A percentile compares a stretch with the other conserved stretches of the same genome.
These are phyloP conservation scores for Carettochelys insculpta DNA, from an alignment of 2,113 vertebrate genomes.

Conservation along the genomic window DNA sequence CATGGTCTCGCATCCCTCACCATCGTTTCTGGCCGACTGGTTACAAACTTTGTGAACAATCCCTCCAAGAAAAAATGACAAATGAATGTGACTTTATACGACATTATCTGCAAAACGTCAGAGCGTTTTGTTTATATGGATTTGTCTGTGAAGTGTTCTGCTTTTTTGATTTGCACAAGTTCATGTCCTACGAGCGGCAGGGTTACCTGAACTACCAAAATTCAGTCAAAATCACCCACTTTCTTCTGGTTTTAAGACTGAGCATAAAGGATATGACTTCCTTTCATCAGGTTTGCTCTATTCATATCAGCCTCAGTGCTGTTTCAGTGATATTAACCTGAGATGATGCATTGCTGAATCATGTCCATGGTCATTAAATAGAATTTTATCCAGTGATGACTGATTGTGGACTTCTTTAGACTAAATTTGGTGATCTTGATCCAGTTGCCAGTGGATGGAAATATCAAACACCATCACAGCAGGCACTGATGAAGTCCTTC, in stretches of 20 bases:
- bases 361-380: slow-evolving; percentile 16
- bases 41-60: not conserved
- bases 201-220: slow-evolving; percentile 14
- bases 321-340: slow-evolving; percentile 38
- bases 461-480: not conserved
- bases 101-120: not conserved
- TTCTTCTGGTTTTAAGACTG: too few species aligned
- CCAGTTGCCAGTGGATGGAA: not conserved
- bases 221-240: not conserved
- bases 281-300: not conserved
- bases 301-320: not conserved
- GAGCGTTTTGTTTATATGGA: not conserved
- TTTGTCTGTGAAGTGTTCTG: not conserved
- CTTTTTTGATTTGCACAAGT: not conserved
- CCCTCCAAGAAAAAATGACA: not conserved
- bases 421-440: slow-evolving; percentile 41
- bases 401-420: slow-evolving; percentile 34
- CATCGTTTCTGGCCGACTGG: not conserved
- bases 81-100: not conserved
- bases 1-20: not conserved
- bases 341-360: slow-evolving; percentile 17
- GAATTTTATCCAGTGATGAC: not conserved
- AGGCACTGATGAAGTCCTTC: not conserved
- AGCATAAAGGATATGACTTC: slow-evolving; percentile 30
- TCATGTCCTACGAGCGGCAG: not conserved